Evolutionary conservation across 2,113 vertebrate genomes (phyloP), one percentile per base, ranked within the genome.

Genomic region (Nasalis larvatus): DNA sequence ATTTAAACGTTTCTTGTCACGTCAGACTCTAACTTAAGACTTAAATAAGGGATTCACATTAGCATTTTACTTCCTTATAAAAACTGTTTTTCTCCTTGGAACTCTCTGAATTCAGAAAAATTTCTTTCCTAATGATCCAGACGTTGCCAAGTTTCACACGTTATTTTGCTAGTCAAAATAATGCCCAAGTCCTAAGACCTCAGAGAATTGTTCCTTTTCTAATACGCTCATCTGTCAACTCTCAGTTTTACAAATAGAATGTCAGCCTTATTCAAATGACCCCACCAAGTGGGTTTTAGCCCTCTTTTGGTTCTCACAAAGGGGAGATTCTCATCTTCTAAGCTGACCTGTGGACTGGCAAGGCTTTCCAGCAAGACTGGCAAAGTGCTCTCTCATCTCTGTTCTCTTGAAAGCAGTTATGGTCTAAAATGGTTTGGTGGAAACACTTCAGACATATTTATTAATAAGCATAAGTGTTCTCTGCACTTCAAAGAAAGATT

Each of bases 361-460:
- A 83, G 84, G 74, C 71, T 98, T 98, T 74, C 86, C 18, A 82
- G 23, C 25, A 4, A 94, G 82, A 97, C 9, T 97, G 84, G 69
- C 95, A 98, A 97, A 80, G 81, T 47, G 89, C 73, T 97, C 89
- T 58, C 93, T 89, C 87, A 32, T 54, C 89, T 96, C 95, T 78
- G 68, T 95, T 96, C 80, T 94, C 89, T 84, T 97, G 54, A 98
- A 98, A 98, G 76, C 90, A 84, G 89, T 95, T 97, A 95, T 6
- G 76, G 92, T 96, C 96, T 94, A 66, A 92, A 98, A 94, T 49
- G 25, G 25, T 63, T 2, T 95, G 76, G 66, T 86, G 42, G 52
- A 97, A 98, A 93, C 30, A 97, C 47, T 87, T 97, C 68, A 96
- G 96, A 98, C 63, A 98, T 91, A 97, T 82, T 96, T 96, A 91